phyloP scores from a whole-genome alignment of 2,113 vertebrate genomes.

The Astatoreochromis straeleni region DNA sequence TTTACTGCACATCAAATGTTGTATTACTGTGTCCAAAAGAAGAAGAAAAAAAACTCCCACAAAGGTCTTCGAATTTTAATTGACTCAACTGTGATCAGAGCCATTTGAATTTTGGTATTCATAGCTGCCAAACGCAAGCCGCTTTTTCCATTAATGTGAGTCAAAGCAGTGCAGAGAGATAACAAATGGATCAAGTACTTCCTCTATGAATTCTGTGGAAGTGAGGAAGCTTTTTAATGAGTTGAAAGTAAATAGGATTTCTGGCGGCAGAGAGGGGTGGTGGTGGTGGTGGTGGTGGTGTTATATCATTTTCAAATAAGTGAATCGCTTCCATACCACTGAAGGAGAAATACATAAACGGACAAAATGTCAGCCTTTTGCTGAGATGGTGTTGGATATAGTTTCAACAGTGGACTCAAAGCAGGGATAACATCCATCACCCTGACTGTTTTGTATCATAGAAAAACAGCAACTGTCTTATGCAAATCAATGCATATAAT shows the following conservation, averaged over 20 bases:
- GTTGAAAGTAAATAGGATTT: neutral
- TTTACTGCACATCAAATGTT: neutral
- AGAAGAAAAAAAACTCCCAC: neutral
- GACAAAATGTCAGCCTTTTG: neutral
- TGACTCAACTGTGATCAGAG: neutral
- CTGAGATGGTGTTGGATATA: neutral
- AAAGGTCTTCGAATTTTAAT: neutral
- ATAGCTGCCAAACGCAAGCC: neutral
- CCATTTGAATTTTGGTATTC: slow-evolving; percentile 25
- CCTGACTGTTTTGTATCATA: neutral
- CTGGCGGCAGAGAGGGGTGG: neutral
- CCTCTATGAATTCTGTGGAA: neutral
- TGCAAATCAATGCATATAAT: neutral
- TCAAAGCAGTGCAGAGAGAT: slow-evolving; percentile 6
- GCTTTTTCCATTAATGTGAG: slow-evolving; percentile 4
- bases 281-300: neutral
- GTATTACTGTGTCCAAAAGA: neutral
- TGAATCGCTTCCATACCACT: neutral
- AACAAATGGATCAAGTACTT: slow-evolving; percentile 4
- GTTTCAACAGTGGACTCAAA: neutral
- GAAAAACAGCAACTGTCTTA: neutral
- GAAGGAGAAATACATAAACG: neutral
- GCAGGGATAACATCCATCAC: neutral
- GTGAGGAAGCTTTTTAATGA: slow-evolving; percentile 16
- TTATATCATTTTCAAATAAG: neutral